phyloP scores from a whole-genome alignment of 2,888 invertebrate species.

The Rhaphigaster nebulosa region DNA sequence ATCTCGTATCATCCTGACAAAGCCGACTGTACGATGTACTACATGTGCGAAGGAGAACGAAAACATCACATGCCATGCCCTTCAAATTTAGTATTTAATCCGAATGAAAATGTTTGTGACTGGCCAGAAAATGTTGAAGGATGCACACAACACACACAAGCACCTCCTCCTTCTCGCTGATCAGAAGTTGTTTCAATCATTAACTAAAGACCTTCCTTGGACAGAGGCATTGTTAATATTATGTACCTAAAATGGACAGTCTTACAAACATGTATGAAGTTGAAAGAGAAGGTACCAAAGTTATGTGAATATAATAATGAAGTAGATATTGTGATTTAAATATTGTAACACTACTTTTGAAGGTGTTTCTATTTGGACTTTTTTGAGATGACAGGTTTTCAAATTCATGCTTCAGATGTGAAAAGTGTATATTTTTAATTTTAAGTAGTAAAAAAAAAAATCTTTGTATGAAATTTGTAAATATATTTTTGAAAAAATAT shows the following conservation, averaged over 20 bases:
- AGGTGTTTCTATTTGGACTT: background rate
- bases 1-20: slow-evolving; percentile 93
- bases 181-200: slow-evolving; percentile 42
- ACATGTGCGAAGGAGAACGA: slow-evolving; percentile 95
- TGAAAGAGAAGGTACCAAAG: slow-evolving; percentile 55
- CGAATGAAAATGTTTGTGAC: slow-evolving; percentile 93
- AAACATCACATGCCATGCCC: slow-evolving; percentile 98
- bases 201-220: slow-evolving; percentile 53
- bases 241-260: slow-evolving; percentile 52
- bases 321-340: slow-evolving; percentile 53
- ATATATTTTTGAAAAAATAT: slow-evolving; percentile 52
- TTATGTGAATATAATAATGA: slow-evolving; percentile 49
- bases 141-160: slow-evolving; percentile 80
- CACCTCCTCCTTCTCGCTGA: slow-evolving; percentile 71
- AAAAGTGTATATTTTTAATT: slow-evolving; percentile 58
- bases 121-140: slow-evolving; percentile 96
- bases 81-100: slow-evolving; percentile 91
- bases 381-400: slow-evolving; percentile 19
- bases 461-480: slow-evolving; percentile 52
- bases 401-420: slow-evolving; percentile 54
- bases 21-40: slow-evolving; percentile 93
- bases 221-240: slow-evolving; percentile 47
- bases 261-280: slow-evolving; percentile 24
- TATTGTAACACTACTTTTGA: slow-evolving; percentile 25
- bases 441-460: slow-evolving; percentile 26